Evolutionary conservation across 2,797 vertebrate species (phyloP).

Genomic region (Momotus momota): DNA sequence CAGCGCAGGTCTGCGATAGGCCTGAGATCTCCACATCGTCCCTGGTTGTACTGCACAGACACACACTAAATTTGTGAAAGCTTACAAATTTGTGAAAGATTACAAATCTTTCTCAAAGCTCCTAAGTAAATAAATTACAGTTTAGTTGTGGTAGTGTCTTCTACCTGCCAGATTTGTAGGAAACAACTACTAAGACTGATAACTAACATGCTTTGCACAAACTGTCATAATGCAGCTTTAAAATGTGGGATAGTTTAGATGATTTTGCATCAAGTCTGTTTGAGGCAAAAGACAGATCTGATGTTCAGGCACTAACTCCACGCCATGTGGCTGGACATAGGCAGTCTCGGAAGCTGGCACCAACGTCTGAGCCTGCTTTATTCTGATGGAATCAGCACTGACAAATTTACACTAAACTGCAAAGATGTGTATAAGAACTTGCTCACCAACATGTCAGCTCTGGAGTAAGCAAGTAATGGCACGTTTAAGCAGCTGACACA

Average conservation of each 20-base stretch:
- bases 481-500: background rate
- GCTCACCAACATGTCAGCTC: background rate
- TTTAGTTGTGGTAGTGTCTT: background rate
- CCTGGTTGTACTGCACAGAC: background rate
- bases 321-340: accelerated
- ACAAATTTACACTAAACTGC: background rate
- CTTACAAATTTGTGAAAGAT: too few species aligned
- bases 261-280: background rate
- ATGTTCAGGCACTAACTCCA: background rate
- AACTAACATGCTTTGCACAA: background rate
- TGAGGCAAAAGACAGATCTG: background rate
- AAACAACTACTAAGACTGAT: background rate
- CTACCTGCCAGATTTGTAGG: background rate
- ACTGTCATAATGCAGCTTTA: background rate
- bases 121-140: background rate
- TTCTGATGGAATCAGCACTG: background rate
- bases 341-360: background rate
- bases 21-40: background rate
- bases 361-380: background rate
- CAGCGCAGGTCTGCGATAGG: background rate
- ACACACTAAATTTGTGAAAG: background rate
- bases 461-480: background rate
- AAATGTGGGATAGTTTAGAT: background rate
- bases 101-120: background rate
- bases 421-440: background rate